Base-by-base conservation (phyloP, 2,888 invertebrate genomes). In the Pyrrhosoma nymphula region DNA sequence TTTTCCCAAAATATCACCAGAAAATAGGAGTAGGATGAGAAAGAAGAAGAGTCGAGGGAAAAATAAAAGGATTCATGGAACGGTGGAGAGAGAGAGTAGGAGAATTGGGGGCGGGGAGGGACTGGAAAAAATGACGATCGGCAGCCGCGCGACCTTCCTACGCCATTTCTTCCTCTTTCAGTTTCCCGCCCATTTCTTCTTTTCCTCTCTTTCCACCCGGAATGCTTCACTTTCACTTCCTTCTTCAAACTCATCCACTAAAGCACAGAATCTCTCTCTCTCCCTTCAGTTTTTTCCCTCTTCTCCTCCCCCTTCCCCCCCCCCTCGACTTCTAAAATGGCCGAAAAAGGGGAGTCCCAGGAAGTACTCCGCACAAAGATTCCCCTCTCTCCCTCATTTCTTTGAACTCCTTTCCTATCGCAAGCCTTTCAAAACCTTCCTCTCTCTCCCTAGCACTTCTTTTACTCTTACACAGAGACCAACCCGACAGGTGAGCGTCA, bases 121-220 rank as follows among this genome's bases (percentile, higher is more conserved):
- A n/a, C 35, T 20, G 60, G 93, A 93, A 69, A 69, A 39, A 82
- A 82, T 82, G 82, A 82, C 82, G 82, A 82, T 82, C 60, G 26
- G 93, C 26, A 47, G 14, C 69, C 93, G 47, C 30, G 14, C 39
- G 60, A 35, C 47, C 63, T 18, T 47, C 39, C 30, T 56, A 30
- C 63, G 30, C 35, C 55, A 10, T 23, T 30, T n/a, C 18, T 16
- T 35, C 8, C 16, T 91, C 20, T 60, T 56, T 60, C 90, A 16
- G 18, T 12, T 90, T 20, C 39, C 20, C 56, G 10, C 20, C 63
- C 39, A 16, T 39, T 10, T 23, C 60, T 20, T 56, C 20, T 30
- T 39, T 39, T 26, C 16, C 26, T 93, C 69, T 39, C 35, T 10
- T 30, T 16, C 30, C 35, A 35, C 16, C 35, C 26, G 30, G 82